Evolutionary conservation across 2,888 invertebrate genomes (phyloP).

Genomic region (Linyphia triangularis): DNA sequence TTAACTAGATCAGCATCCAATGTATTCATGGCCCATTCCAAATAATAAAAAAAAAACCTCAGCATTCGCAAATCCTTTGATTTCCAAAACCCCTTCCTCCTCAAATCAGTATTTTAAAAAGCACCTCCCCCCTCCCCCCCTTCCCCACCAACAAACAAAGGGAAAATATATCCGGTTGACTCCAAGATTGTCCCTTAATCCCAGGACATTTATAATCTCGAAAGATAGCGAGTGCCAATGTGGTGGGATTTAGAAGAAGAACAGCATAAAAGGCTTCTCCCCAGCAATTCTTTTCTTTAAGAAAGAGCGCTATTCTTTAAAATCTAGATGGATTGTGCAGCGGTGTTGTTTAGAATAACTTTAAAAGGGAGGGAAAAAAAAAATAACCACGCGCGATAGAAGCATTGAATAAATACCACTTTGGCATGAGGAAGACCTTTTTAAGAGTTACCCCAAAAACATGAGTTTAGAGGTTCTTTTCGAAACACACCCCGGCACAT

Average conservation of each 20-base stretch:
- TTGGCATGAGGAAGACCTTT: slow-evolving; percentile 6
- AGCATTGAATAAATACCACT: slow-evolving; percentile 59
- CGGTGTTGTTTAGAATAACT: too few relatives aligned
- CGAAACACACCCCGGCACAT: slow-evolving; percentile 55
- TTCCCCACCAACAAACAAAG: slow-evolving; percentile 11
- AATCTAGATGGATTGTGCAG: slow-evolving; percentile 67
- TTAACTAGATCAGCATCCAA: not conserved
- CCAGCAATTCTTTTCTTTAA: too few relatives aligned
- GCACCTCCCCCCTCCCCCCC: not conserved
- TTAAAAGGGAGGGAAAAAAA: too few relatives aligned
- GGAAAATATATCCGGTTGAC: too few relatives aligned
- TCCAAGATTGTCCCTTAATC: slow-evolving; percentile 46
- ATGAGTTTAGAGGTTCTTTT: slow-evolving; percentile 31
- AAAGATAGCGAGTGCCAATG: slow-evolving; percentile 44
- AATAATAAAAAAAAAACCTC: not conserved
- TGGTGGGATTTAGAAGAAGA: slow-evolving; percentile 17
- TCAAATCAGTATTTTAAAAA: not conserved
- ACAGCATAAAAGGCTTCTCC: too few relatives aligned
- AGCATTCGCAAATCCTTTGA: slow-evolving; percentile 54
- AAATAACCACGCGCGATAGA: slow-evolving; percentile 18
- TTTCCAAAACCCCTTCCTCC: slow-evolving; percentile 30
- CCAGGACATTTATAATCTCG: slow-evolving; percentile 68
- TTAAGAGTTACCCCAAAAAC: slow-evolving; percentile 17
- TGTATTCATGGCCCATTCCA: slow-evolving; percentile 34
- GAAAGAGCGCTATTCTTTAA: slow-evolving; percentile 16